A percentile compares a stretch with the other conserved stretches of the same genome.
These are phyloP conservation scores for Dendrocincla fuliginosa DNA, from an alignment of 2,797 vertebrate genomes.

Conservation along the genomic window DNA sequence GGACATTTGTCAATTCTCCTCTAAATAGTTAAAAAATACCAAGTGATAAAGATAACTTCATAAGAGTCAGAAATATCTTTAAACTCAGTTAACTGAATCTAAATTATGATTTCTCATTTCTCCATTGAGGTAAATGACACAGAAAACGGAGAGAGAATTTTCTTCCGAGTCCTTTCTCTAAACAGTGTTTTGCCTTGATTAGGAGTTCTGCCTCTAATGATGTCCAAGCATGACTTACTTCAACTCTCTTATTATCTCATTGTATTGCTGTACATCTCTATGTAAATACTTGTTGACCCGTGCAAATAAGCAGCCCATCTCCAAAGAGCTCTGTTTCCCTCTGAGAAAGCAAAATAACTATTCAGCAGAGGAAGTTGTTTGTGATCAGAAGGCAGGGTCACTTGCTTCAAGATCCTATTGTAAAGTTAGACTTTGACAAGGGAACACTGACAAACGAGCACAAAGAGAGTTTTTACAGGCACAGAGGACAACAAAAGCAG, in stretches of 20 bases:
- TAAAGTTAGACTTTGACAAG: background rate
- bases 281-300: background rate
- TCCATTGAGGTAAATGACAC: background rate
- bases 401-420: background rate
- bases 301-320: background rate
- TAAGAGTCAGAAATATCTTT: background rate
- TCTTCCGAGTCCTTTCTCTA: background rate
- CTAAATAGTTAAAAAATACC: background rate
- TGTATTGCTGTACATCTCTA: background rate
- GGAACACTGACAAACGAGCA: background rate
- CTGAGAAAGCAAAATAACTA: background rate
- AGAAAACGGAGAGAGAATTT: background rate
- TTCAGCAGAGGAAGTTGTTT: background rate
- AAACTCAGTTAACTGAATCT: background rate
- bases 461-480: background rate
- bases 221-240: background rate
- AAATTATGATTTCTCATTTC: background rate
- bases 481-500: background rate
- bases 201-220: background rate
- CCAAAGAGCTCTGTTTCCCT: background rate
- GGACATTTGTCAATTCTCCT: background rate
- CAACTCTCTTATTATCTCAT: background rate
- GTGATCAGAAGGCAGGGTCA: background rate
- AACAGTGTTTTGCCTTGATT: background rate
- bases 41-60: background rate